Evolutionary conservation across 2,888 invertebrate genomes (phyloP).

Genomic region (Eristalinus aeneus): DNA sequence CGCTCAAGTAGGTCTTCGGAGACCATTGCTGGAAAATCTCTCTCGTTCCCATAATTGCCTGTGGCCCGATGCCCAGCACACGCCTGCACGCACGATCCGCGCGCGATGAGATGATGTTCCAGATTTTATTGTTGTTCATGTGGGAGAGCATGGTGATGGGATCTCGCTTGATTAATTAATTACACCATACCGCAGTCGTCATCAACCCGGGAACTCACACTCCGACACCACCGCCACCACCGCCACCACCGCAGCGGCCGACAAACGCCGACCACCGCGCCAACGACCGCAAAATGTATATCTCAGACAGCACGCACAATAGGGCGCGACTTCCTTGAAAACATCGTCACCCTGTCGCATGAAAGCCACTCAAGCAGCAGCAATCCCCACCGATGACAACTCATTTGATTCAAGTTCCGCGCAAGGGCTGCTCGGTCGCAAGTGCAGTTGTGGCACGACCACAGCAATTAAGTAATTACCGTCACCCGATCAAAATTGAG

Average conservation of each 20-base stretch:
- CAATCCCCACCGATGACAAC: slow-evolving; percentile 12
- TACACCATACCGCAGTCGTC: slow-evolving; percentile 64
- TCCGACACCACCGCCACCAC: slow-evolving; percentile 35
- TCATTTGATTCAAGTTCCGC: slow-evolving; percentile 23
- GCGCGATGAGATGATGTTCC: slow-evolving; percentile 25
- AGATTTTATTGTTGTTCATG: slow-evolving; percentile 45
- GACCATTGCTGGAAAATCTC: not conserved
- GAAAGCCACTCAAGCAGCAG: slow-evolving; percentile 23
- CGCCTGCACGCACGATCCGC: slow-evolving; percentile 38
- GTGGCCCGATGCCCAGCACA: not conserved
- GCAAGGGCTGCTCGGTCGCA: slow-evolving; percentile 10
- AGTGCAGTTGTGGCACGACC: slow-evolving; percentile 59
- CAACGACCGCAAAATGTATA: slow-evolving; percentile 51
- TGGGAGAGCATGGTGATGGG: slow-evolving; percentile 23
- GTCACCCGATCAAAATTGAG: slow-evolving; percentile 58
- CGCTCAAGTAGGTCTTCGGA: slow-evolving; percentile 15
- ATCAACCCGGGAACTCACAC: slow-evolving; percentile 21
- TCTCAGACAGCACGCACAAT: slow-evolving; percentile 29
- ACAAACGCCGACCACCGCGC: slow-evolving; percentile 9
- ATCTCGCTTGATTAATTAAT: slow-evolving; percentile 67
- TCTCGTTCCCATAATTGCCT: slow-evolving; percentile 61
- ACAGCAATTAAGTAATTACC: slow-evolving; percentile 71
- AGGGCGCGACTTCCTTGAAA: slow-evolving; percentile 55
- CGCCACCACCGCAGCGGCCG: slow-evolving; percentile 4
- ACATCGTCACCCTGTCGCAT: slow-evolving; percentile 5